These are phyloP conservation scores for Spinibarbus caldwelli DNA, from an alignment of 2,797 vertebrate species.

Conservation along the genomic window DNA sequence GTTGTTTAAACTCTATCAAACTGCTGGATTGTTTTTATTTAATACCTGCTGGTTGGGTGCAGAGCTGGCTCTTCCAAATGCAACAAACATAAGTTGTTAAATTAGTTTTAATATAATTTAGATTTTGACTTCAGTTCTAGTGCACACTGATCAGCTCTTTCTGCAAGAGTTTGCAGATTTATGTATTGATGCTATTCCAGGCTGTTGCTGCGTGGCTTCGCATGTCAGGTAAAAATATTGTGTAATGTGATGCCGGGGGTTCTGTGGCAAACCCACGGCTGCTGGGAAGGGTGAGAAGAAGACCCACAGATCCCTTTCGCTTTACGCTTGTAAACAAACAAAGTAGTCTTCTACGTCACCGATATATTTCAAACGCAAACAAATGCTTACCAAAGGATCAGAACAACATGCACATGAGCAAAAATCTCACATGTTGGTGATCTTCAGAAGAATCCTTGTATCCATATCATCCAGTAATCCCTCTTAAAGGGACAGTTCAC, in stretches of 20 bases:
- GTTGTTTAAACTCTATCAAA: not conserved
- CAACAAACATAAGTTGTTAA: not conserved
- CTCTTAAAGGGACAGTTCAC: not conserved
- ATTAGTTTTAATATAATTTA: constrained; percentile 34
- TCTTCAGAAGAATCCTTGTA: not conserved
- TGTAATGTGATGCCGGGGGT: constrained; percentile 59
- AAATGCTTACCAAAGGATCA: not conserved
- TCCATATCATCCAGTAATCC: not conserved
- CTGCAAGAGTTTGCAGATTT: not conserved
- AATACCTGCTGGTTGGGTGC: constrained; percentile 56
- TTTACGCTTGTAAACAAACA: constrained; percentile 14
- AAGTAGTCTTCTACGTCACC: not conserved
- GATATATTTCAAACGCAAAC: not conserved
- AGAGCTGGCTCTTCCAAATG: constrained; percentile 11
- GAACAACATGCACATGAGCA: not conserved
- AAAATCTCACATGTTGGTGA: not conserved
- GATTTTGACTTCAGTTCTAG: constrained; percentile 20
- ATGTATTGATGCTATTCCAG: constrained; percentile 26
- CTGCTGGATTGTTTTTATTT: constrained; percentile 30
- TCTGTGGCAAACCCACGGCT: not conserved
- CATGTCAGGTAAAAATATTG: constrained; percentile 62
- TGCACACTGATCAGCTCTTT: not conserved
- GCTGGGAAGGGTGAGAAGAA: not conserved
- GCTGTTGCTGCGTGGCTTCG: constrained; percentile 36
- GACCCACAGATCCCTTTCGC: constrained; percentile 1